A percentile compares a stretch with the other conserved stretches of the same genome.
Conservation (phyloP, 2,113 vertebrate species). For the Nettapus auritus region DNA sequence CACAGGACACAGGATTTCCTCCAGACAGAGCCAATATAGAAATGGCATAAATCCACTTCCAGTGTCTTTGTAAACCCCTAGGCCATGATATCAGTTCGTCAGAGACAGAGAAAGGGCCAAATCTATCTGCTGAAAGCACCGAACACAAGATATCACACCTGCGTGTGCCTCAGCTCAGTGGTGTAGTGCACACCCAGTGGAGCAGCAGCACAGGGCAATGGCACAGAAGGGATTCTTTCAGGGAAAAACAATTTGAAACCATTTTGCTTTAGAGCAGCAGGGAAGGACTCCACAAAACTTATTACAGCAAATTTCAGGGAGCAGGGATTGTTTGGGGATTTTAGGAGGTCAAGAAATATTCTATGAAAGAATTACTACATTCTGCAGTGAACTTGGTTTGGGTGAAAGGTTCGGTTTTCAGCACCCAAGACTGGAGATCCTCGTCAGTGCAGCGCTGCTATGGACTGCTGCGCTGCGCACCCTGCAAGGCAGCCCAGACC, state of each 20-base stretch:
- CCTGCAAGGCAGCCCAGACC: background rate
- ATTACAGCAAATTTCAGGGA: accelerated
- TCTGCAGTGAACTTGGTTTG: accelerated
- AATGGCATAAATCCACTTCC: background rate
- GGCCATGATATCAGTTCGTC: accelerated
- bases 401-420: background rate
- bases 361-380: accelerated
- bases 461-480: accelerated
- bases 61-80: accelerated
- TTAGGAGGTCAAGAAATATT: accelerated
- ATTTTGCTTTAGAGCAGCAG: background rate
- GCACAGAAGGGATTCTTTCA: background rate
- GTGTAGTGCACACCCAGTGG: accelerated
- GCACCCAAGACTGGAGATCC: background rate
- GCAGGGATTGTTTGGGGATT: background rate
- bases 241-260: background rate
- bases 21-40: background rate
- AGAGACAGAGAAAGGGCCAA: no score
- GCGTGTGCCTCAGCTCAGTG: accelerated
- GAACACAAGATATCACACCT: accelerated
- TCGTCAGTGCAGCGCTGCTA: accelerated
- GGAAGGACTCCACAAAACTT: background rate
- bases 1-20: background rate
- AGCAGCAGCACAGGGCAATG: no score
- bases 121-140: accelerated